A percentile compares a stretch with the other conserved stretches of the same genome.
phyloP scores from a whole-genome alignment of 2,888 invertebrate genomes.

The Volucella zonaria region DNA sequence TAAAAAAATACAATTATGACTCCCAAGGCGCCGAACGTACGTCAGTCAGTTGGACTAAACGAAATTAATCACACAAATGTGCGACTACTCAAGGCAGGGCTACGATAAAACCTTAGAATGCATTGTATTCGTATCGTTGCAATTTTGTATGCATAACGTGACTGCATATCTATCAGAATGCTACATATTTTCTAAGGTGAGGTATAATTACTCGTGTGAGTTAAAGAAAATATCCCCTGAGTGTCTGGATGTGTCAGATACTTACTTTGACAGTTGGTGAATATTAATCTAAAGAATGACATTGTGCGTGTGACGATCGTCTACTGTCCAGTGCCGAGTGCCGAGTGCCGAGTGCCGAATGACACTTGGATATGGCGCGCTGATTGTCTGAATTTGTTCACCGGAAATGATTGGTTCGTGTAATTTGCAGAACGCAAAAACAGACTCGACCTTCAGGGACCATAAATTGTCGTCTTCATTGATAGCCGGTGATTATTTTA shows the following conservation, averaged over 20 bases:
- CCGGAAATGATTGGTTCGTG: conserved; percentile 58
- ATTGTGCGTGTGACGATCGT: conserved; percentile 69
- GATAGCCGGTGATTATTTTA: conserved; percentile 36
- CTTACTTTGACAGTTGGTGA: conserved; percentile 50
- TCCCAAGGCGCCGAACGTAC: conserved; percentile 47
- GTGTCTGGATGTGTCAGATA: conserved; percentile 62
- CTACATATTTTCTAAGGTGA: conserved; percentile 66
- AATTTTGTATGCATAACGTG: conserved; percentile 56
- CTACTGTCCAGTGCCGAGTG: conserved; percentile 51
- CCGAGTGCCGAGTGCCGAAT: conserved; percentile 61
- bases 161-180: conserved; percentile 37
- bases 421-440: conserved; percentile 45
- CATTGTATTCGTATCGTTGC: background rate
- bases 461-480: conserved; percentile 38
- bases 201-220: conserved; percentile 39
- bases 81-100: conserved; percentile 46
- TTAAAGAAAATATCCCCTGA: conserved; percentile 46
- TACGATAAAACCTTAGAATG: conserved; percentile 1
- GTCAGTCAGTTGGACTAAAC: conserved; percentile 12
- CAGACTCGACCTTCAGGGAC: conserved; percentile 65
- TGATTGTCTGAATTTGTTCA: conserved; percentile 41
- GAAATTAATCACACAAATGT: conserved; percentile 52
- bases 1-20: conserved; percentile 27
- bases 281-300: conserved; percentile 66
- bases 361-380: conserved; percentile 18